phyloP scores from a whole-genome alignment of 2,113 vertebrate species.

The Malurus alboscapulatus region DNA sequence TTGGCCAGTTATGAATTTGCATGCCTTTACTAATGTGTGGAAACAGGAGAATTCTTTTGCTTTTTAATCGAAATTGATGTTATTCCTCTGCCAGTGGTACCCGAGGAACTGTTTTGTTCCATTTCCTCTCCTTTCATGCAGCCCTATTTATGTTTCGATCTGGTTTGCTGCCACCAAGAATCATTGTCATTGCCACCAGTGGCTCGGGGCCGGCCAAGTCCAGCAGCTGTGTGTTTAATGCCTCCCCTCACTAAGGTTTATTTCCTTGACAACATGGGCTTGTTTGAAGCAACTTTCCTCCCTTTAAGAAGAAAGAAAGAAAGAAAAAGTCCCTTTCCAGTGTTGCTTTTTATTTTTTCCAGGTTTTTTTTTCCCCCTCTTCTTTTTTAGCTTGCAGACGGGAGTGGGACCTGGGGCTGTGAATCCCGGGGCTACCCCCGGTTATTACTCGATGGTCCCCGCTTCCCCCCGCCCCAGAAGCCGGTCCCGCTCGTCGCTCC shows the following conservation, averaged over 20 bases:
- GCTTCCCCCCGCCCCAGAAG: not conserved
- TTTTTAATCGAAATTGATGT: constrained; percentile 80
- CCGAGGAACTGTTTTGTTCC: constrained; percentile 81
- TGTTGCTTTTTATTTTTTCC: not conserved
- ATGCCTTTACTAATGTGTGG: constrained; percentile 78
- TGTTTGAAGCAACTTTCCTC: constrained; percentile 72
- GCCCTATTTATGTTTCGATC: constrained; percentile 79
- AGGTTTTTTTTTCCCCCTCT: too few relatives aligned
- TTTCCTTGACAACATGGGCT: constrained; percentile 82
- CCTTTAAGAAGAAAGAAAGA: not conserved
- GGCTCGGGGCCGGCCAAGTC: constrained; percentile 75
- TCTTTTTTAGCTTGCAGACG: not conserved
- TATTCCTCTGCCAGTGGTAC: constrained; percentile 81
- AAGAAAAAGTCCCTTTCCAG: constrained; percentile 1
- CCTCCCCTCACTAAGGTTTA: constrained; percentile 75
- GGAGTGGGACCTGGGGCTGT: not conserved
- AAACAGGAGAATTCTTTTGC: constrained; percentile 79
- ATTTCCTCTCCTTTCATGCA: constrained; percentile 82
- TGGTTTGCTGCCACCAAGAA: constrained; percentile 77
- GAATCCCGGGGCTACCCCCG: not conserved
- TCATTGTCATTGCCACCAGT: constrained; percentile 77
- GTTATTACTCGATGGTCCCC: not conserved
- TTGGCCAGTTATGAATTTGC: constrained; percentile 81
- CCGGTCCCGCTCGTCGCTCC: not conserved
- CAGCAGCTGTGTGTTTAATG: constrained; percentile 87